A percentile compares a stretch with the other conserved stretches of the same genome.
phyloP scores from a whole-genome alignment of 2,113 vertebrate genomes.

The Recurvirostra avosetta region DNA sequence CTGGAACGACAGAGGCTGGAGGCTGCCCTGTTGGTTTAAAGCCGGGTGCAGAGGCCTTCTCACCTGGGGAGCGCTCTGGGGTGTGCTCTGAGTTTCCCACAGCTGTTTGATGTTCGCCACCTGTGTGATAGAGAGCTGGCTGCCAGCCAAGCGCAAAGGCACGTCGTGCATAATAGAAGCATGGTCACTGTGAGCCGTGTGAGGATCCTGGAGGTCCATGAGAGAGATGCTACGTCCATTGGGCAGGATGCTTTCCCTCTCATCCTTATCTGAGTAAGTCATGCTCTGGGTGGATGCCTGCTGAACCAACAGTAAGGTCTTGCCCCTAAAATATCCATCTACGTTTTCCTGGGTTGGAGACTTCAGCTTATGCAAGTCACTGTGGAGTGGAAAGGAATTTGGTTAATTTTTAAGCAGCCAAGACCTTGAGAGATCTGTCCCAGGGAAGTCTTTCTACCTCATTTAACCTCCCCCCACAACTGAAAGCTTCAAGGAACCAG shows the following conservation, averaged over 20 bases:
- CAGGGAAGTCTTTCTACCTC: constrained; percentile 17
- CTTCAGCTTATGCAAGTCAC: constrained; percentile 82
- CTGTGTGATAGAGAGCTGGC: constrained; percentile 84
- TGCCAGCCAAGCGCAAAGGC: constrained; percentile 80
- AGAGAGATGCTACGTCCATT: constrained; percentile 91
- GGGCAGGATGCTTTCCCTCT: constrained; percentile 76
- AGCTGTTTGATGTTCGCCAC: constrained; percentile 76
- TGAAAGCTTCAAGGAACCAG: constrained; percentile 11
- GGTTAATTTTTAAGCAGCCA: constrained; percentile 32
- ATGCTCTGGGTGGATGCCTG: constrained; percentile 81
- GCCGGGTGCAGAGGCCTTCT: constrained; percentile 84
- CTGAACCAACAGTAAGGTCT: constrained; percentile 81
- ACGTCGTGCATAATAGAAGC: constrained; percentile 74
- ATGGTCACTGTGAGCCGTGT: constrained; percentile 52
- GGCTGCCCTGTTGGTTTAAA: constrained; percentile 84
- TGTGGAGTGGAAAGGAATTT: constrained; percentile 51
- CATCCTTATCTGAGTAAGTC: constrained; percentile 84
- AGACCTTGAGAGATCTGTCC: background rate
- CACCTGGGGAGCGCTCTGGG: constrained; percentile 91
- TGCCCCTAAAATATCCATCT: constrained; percentile 76
- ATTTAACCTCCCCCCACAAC: background rate
- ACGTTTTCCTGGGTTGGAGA: constrained; percentile 77
- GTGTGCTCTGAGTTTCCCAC: constrained; percentile 78
- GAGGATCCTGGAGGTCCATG: constrained; percentile 91
- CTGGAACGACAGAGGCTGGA: constrained; percentile 92